phyloP scores from a whole-genome alignment of 2,113 vertebrate genomes.

The Protobothrops mucrosquamatus region DNA sequence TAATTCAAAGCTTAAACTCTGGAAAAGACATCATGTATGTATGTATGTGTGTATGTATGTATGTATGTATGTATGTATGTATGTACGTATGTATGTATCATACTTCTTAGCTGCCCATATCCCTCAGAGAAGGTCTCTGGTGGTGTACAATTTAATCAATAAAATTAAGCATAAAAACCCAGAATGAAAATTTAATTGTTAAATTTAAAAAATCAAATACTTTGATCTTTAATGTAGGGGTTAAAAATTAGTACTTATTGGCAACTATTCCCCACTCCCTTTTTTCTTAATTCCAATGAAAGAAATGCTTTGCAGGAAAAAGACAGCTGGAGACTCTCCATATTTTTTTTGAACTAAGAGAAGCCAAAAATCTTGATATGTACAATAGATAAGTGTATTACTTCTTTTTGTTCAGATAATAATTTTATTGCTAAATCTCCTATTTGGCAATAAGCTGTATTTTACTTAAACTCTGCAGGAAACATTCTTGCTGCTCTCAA shows the following conservation, averaged over 20 bases:
- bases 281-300: neutral
- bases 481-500: constrained; percentile 74
- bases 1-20: neutral
- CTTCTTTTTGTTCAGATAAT: neutral
- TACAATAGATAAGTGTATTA: neutral
- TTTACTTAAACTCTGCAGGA: constrained; percentile 64
- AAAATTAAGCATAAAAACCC: too few species aligned
- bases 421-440: neutral
- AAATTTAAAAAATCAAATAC: too few species aligned
- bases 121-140: too few species aligned
- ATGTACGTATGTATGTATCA: too few species aligned
- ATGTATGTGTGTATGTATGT: too few species aligned
- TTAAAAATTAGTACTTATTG: neutral
- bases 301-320: neutral
- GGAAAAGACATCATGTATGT: neutral
- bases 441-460: neutral
- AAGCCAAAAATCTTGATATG: neutral
- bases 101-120: too few species aligned
- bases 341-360: neutral
- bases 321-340: neutral
- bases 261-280: neutral
- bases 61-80: too few species aligned
- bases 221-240: neutral
- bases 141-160: too few species aligned
- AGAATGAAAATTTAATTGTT: too few species aligned